These are phyloP conservation scores for Seira ritae DNA, from an alignment of 2,888 invertebrate genomes.

Conservation along the genomic window DNA sequence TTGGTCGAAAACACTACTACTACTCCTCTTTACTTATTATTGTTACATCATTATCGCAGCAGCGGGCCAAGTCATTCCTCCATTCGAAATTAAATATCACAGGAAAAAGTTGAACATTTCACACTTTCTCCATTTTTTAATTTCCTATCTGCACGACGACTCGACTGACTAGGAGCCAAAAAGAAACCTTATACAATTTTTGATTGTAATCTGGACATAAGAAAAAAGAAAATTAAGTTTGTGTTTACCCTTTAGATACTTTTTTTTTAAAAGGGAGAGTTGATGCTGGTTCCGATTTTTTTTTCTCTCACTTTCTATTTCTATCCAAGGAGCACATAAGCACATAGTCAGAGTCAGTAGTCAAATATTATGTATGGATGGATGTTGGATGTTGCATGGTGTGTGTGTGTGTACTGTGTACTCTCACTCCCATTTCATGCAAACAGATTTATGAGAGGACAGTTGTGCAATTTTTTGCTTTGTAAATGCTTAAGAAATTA, in stretches of 20 bases:
- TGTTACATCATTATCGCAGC: constrained; percentile 49
- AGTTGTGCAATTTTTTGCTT: constrained; percentile 63
- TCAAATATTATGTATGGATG: constrained; percentile 22
- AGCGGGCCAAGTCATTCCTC: constrained; percentile 21
- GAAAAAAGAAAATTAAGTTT: constrained; percentile 51
- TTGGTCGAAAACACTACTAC: neutral
- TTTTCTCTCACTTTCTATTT: neutral
- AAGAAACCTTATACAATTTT: constrained; percentile 22
- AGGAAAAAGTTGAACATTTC: constrained; percentile 59
- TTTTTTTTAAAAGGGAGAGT: constrained; percentile 35
- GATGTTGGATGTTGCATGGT: neutral
- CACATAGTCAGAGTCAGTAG: neutral
- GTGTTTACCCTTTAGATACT: constrained; percentile 24
- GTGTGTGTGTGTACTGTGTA: neutral
- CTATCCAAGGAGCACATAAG: neutral
- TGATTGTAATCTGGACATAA: constrained; percentile 60
- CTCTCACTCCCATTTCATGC: constrained; percentile 28
- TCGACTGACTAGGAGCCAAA: neutral
- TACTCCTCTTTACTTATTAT: constrained; percentile 30
- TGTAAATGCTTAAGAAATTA: constrained; percentile 63
- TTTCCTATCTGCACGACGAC: constrained; percentile 47
- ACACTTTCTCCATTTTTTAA: constrained; percentile 60
- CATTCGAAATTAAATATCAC: constrained; percentile 58
- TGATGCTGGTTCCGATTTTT: neutral
- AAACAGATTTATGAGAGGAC: constrained; percentile 60